These are phyloP conservation scores for Leptinotarsa undecemlineata DNA, from an alignment of 1,140 invertebrate genomes.

Conservation along the genomic window DNA sequence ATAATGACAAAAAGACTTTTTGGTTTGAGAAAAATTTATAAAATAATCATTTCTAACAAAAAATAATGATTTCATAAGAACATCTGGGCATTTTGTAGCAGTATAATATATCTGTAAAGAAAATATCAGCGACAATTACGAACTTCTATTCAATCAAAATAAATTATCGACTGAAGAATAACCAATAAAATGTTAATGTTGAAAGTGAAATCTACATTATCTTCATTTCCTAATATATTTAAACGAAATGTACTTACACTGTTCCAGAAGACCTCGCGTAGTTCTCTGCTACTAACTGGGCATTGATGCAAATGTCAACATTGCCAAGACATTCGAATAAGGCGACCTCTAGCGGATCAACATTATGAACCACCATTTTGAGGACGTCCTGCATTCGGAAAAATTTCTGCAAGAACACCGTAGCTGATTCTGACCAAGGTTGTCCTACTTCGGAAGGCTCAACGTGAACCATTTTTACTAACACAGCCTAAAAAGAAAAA, in stretches of 20 bases:
- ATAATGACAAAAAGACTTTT: too few species aligned
- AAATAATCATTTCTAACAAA: too few species aligned
- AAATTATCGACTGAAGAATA: too few species aligned
- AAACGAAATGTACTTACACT: constrained; percentile 27
- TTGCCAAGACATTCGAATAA: constrained; percentile 31
- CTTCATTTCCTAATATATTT: too few species aligned
- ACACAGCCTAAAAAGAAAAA: constrained; percentile 35
- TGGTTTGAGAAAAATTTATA: too few species aligned
- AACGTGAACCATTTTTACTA: constrained; percentile 38
- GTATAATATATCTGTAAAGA: too few species aligned
- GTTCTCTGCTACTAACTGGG: constrained; percentile 37
- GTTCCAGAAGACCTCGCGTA: constrained; percentile 37
- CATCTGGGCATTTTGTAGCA: too few species aligned
- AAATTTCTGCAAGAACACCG: constrained; percentile 29
- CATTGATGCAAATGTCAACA: constrained; percentile 42
- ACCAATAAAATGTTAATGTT: too few species aligned
- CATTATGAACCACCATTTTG: constrained; percentile 37
- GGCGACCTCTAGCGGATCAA: constrained; percentile 34
- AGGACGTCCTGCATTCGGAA: constrained; percentile 26
- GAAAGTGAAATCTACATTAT: too few species aligned
- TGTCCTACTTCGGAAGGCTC: constrained; percentile 21
- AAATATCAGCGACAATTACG: too few species aligned
- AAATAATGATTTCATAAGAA: too few species aligned
- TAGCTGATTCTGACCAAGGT: constrained; percentile 30
- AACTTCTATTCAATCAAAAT: too few species aligned